Base-by-base conservation (phyloP, 1,140 invertebrate species). In the Eufriesea mexicana region DNA sequence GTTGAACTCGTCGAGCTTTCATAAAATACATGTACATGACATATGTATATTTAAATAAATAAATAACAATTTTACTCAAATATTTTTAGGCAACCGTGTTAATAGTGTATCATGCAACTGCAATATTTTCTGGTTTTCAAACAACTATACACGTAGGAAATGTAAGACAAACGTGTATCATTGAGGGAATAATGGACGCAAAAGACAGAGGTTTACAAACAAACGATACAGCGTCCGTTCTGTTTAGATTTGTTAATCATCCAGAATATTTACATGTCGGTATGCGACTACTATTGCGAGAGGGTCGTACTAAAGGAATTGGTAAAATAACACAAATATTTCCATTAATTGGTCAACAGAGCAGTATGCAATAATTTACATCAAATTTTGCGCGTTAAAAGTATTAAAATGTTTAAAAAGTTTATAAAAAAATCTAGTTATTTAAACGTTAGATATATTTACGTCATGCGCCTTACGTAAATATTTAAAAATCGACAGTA, bases 131-230 rank as follows among this genome's bases (percentile, higher is more conserved):
- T 10, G 98, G 98, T 25, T 99, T 98, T 94, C 98, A 99, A 95
- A 97, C 98, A 45, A 99, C 98, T 0, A 96, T 99, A 5, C 98
- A 99, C 91, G 97, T 99, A 80, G 98, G 98, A 2, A 99, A 98
- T 91, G 97, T 99, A 23, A 94, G 98, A 16, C 99, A 99, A 94
- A 99, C 98, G 0, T 98, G 98, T 28, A 96, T 99, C 35, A 96
- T 99, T 42, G 96, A 96, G 67, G 96, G 95, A 25, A 97, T 97
- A 87, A 95, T 96, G 94, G 93, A 94, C 57, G 92, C 94, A 45
- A 95, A 95, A 45, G 91, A 94, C 9, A 90, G 91, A 59, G 95
- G 95, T 51, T 95, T 98, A 70, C 95, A 96, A 84, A 98, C 98
- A 0, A 98, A 98, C 91, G 97, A 99, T 86, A 96, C 95, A 5